Base-by-base conservation (phyloP, 2,888 invertebrate species). In the Corythucha ciliata region DNA sequence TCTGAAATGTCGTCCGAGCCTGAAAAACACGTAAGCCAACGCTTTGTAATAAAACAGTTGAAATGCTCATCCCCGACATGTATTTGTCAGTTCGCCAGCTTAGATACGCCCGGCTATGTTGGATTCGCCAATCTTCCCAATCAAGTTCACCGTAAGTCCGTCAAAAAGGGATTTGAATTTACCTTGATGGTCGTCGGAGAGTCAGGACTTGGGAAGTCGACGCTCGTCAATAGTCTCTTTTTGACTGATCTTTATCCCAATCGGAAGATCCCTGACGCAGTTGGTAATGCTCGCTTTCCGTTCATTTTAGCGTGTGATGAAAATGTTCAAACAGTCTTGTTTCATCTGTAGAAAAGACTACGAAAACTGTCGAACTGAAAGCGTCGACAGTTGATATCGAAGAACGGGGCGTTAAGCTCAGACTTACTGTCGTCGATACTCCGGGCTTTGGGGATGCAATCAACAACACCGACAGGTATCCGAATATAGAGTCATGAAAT, bases 131-230 rank as follows among this genome's bases (percentile, higher is more conserved):
- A 94, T 73, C 71, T 96, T 32, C 94, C 94, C 2, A 93, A 94
- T 70, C 94, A 94, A 71, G 93, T 96, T 22, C 93, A 96, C 69
- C 76, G 94, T 57, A 96, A 96, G 70, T 93, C 92, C 0, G 94
- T 94, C 48, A 96, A 96, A 70, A 94, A 93, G 67, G 94, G 94
- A 20, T 96, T 96, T 67, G 94, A 94, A 71, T 96, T 96, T 68
- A 94, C 94, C 1, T 72, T 96, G 10, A 94, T 96, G 94, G 93
- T 96, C 49, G 93, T 90, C 7, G 90, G 91, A 29, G 78, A 81
- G 67, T 86, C 88, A 64, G 92, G 94, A 0, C 72, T 94, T 32
- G 96, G 96, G 27, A 96, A 96, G 72, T 93, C 93, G 0, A 96
- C 96, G 0, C 73, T 96, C 41, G 91, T 96, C 44, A 94, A 94